These are phyloP conservation scores for Griposia aprilina DNA, from an alignment of 2,888 invertebrate species.

Conservation along the genomic window DNA sequence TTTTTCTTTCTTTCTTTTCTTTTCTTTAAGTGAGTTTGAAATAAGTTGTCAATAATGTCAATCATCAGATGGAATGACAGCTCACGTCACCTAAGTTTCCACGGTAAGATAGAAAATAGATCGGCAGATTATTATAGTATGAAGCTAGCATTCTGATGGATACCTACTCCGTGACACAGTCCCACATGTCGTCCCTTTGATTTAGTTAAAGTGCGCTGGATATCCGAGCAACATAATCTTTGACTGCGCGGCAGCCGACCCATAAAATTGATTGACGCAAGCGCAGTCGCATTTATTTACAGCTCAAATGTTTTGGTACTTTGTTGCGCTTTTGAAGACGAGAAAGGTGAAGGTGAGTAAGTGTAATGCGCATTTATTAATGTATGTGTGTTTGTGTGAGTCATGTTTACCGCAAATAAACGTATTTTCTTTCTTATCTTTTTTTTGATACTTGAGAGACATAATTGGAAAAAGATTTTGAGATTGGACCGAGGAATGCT, in stretches of 20 bases:
- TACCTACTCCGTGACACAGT: constrained; percentile 19
- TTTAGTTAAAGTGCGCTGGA: constrained; percentile 56
- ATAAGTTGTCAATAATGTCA: neutral
- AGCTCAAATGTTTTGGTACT: constrained; percentile 46
- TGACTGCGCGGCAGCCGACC: constrained; percentile 50
- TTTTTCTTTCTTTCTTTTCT: too few species aligned
- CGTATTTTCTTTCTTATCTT: too few species aligned
- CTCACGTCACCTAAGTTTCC: neutral
- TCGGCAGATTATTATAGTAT: neutral
- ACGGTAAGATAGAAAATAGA: neutral
- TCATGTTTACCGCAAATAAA: too few species aligned
- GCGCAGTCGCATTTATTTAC: constrained; percentile 46
- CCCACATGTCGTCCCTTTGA: constrained; percentile 44
- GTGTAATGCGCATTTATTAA: neutral
- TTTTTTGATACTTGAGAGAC: too few species aligned
- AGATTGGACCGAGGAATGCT: neutral
- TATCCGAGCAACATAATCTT: constrained; percentile 42
- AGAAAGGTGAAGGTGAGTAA: constrained; percentile 25
- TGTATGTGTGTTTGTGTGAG: neutral
- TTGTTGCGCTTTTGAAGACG: constrained; percentile 46
- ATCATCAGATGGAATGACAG: neutral
- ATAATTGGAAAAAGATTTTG: too few species aligned
- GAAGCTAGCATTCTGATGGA: neutral
- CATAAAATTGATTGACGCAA: constrained; percentile 64
- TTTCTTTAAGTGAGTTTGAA: neutral